Evolutionary conservation across 2,113 vertebrate genomes (phyloP).

Genomic region (Zapornia atra): DNA sequence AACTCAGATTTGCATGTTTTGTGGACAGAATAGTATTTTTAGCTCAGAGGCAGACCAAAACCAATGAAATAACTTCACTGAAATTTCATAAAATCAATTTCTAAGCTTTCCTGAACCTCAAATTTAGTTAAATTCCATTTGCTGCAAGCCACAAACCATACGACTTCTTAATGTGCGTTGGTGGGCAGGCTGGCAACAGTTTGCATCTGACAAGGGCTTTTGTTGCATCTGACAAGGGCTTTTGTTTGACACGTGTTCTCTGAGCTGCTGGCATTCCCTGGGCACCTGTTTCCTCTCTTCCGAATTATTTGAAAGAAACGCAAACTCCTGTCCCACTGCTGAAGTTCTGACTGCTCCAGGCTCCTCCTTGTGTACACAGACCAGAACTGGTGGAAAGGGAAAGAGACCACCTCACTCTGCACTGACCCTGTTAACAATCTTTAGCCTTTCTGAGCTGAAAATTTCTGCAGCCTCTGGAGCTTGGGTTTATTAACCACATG

Average conservation of each 20-base stretch:
- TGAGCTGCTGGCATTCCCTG: background rate
- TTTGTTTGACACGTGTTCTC: background rate
- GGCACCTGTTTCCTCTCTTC: background rate
- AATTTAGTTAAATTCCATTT: background rate
- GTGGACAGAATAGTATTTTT: background rate
- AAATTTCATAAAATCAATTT: background rate
- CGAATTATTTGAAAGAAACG: background rate
- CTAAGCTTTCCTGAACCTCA: background rate
- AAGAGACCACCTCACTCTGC: background rate
- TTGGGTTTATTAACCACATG: background rate
- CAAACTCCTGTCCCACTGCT: background rate
- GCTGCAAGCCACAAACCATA: background rate
- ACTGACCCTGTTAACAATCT: background rate
- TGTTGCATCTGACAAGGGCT: background rate
- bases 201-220: background rate
- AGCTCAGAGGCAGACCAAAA: background rate
- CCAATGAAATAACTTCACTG: background rate
- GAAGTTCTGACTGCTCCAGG: background rate
- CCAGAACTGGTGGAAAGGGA: background rate
- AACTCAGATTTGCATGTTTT: background rate
- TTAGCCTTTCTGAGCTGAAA: background rate
- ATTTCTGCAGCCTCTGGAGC: background rate
- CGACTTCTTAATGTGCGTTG: background rate
- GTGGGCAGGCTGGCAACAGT: background rate
- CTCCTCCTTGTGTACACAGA: background rate